These are phyloP conservation scores for Drosophila funebris DNA, from an alignment of 1,140 invertebrate genomes.

Conservation along the genomic window DNA sequence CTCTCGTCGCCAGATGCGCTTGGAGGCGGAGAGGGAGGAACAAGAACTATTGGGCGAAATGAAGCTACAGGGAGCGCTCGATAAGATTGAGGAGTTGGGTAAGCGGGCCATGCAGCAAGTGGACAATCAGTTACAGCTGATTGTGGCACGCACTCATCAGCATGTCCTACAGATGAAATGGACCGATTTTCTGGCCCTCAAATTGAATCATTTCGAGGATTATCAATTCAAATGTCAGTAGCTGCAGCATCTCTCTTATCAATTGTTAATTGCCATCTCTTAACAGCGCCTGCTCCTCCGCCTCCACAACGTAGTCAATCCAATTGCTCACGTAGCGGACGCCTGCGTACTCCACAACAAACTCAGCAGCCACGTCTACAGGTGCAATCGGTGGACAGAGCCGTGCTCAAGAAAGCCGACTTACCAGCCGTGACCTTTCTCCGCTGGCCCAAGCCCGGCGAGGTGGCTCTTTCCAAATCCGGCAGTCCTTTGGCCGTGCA, in stretches of 20 bases:
- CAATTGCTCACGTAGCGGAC: neutral
- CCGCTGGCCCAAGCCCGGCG: constrained; percentile 85
- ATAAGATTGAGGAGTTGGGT: constrained; percentile 46
- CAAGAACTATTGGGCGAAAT: constrained; percentile 47
- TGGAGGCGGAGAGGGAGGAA: constrained; percentile 45
- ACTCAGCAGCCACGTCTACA: neutral
- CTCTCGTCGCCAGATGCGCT: constrained; percentile 28
- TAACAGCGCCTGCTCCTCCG: neutral
- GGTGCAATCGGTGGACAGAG: constrained; percentile 31
- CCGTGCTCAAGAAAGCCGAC: constrained; percentile 11
- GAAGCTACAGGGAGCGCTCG: constrained; percentile 52
- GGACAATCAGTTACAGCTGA: constrained; percentile 40
- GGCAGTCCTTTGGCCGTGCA: constrained; percentile 86
- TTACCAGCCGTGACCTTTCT: constrained; percentile 84
- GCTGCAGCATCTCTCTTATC: no score
- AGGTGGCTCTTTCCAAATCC: constrained; percentile 86
- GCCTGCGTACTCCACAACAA: constrained; percentile 23
- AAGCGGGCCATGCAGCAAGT: constrained; percentile 26
- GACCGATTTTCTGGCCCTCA: constrained; percentile 40
- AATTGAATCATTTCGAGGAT: constrained; percentile 21
- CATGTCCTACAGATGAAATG: constrained; percentile 52
- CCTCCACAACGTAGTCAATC: constrained; percentile 27
- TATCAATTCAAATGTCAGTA: constrained; percentile 13
- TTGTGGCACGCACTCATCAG: constrained; percentile 25
- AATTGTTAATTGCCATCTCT: neutral